Evolutionary conservation across 2,797 vertebrate genomes (phyloP).

Genomic region (Pogonophryne albipinna): DNA sequence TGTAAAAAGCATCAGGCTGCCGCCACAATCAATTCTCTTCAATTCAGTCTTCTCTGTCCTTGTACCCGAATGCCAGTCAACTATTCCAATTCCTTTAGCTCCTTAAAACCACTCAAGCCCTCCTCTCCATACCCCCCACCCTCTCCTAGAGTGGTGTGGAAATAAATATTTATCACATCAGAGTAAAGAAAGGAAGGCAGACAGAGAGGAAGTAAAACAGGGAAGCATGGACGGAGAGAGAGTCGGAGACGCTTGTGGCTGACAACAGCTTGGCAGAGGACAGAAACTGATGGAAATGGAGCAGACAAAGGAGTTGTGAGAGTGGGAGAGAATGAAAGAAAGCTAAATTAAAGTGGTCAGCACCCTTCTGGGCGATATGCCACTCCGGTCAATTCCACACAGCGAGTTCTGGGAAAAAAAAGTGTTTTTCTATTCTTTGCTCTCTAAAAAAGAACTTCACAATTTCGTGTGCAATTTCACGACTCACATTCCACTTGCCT

Average conservation of each 20-base stretch:
- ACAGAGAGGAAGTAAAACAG: slow-evolving; percentile 16
- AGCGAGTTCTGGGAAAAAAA: slow-evolving; percentile 35
- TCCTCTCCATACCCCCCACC: slow-evolving; percentile 17
- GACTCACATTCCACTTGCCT: slow-evolving; percentile 38
- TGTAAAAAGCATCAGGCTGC: slow-evolving; percentile 58
- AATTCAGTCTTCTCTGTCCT: slow-evolving; percentile 38
- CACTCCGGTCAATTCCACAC: slow-evolving; percentile 32
- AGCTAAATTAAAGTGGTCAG: slow-evolving; percentile 27
- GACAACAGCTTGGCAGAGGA: slow-evolving; percentile 67
- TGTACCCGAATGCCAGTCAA: slow-evolving; percentile 35
- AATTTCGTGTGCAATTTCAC: slow-evolving; percentile 41
- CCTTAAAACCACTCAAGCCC: slow-evolving; percentile 66
- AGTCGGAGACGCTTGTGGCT: slow-evolving; percentile 57
- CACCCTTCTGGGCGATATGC: slow-evolving; percentile 27
- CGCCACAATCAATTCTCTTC: slow-evolving; percentile 67
- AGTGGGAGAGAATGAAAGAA: slow-evolving; percentile 58
- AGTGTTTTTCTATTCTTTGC: slow-evolving; percentile 40
- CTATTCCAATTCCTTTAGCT: slow-evolving; percentile 65
- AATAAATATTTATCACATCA: slow-evolving; percentile 80
- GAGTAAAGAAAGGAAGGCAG: slow-evolving; percentile 39
- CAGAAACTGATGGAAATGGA: slow-evolving; percentile 54
- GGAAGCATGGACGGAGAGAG: slow-evolving; percentile 18
- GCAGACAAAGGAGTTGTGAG: slow-evolving; percentile 29
- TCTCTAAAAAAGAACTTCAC: slow-evolving; percentile 23
- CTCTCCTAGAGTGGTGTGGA: slow-evolving; percentile 35